Evolutionary conservation across 2,113 vertebrate genomes (phyloP), one percentile per base, ranked within the genome.

Genomic region (Natator depressus): DNA sequence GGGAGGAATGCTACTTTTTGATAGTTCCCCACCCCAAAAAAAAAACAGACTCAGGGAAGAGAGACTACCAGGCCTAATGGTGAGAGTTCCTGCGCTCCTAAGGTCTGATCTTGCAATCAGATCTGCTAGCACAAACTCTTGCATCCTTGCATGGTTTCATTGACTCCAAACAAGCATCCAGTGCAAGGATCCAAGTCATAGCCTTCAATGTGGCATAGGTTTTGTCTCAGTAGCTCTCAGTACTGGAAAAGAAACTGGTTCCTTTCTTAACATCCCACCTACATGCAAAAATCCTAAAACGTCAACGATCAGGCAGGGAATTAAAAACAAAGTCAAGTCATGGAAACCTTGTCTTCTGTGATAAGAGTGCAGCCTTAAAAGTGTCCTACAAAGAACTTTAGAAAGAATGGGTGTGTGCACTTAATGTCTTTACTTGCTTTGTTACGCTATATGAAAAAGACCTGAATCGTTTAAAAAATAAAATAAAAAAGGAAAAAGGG

Each of bases 41-140:
- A n/a, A 38, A 78, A 59, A 95, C 91, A 95, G 87, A 91, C 90
- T 50, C 90, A 75, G 78, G 78, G 85, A 95, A 95, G 91, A 83
- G 87, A 85, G 51, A 88, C 82, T 76, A 54, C 0, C 0, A 90
- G 82, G 24, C 50, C 86, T 81, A 7, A 31, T 29, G 53, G n/a
- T 75, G 81, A 93, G 89, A 87, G 35, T 81, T 90, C 84, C 57
- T 93, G 87, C 89, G 81, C 80, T 50, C 69, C 88, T 54, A 59
- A 82, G 49, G 93, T 12, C 89, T 94, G 55, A 79, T 49, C 89
- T 82, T 10, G 0, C 47, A 10, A 47, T 50, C 75, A 12, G 3
- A 0, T 0, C 89, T 92, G 90, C 65, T 46, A 38, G 11, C 22
- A 46, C 35, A 38, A 12, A 46, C 22, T 79, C 80, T 57, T 62